A percentile compares a stretch with the other conserved stretches of the same genome.
Evolutionary conservation across 2,797 vertebrate genomes (phyloP).

Genomic region (Gypaetus barbatus): DNA sequence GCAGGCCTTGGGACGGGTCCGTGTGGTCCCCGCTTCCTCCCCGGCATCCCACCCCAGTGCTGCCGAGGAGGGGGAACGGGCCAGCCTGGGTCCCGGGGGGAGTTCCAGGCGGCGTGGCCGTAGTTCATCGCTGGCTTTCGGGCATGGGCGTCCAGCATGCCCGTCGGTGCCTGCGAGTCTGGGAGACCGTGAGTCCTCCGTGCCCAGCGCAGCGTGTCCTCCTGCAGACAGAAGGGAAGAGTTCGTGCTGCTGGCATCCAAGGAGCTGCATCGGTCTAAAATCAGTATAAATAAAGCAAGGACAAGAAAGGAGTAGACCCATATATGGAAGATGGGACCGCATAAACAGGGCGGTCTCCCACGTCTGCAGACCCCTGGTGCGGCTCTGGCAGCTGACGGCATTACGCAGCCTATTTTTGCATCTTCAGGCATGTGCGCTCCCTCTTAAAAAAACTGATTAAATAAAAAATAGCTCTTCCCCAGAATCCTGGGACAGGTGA

Average conservation of each 20-base stretch:
- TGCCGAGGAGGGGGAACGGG: not conserved
- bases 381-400: not conserved
- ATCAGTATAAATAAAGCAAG: not conserved
- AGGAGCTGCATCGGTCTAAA: not conserved
- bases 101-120: rapidly evolving
- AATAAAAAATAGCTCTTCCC: constrained; percentile 13
- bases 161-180: rapidly evolving
- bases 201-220: not conserved
- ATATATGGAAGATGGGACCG: not conserved
- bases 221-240: not conserved
- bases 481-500: constrained; percentile 21
- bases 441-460: not conserved
- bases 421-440: not conserved
- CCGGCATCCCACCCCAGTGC: rapidly evolving
- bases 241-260: not conserved
- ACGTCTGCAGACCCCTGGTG: not conserved
- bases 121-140: rapidly evolving
- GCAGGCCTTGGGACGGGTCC: not conserved
- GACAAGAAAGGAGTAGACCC: not conserved
- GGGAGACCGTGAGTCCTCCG: rapidly evolving
- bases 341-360: not conserved
- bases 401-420: not conserved
- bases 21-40: rapidly evolving
- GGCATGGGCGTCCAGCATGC: rapidly evolving
- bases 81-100: not conserved